Base-by-base conservation (phyloP, 2,888 invertebrate genomes). In the Heteromyza rotundicornis region DNA sequence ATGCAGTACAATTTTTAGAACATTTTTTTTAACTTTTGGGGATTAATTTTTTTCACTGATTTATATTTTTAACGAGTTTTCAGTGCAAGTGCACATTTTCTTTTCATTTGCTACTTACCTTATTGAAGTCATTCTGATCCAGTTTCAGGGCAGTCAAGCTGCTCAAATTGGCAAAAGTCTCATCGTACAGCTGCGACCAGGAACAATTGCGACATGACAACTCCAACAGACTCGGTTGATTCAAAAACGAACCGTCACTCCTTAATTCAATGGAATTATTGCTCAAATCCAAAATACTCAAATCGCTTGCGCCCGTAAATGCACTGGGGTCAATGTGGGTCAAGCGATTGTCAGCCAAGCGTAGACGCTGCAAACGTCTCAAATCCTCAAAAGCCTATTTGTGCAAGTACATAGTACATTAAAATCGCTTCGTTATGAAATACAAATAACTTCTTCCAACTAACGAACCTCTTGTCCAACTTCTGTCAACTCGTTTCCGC, bases 191-290 rank as follows among this genome's bases (percentile, higher is more conserved):
- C 52, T 77, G 68, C 0, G 73, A 74, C 70, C 85, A 77, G 58
- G 78, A 78, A 68, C 83, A 83, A 52, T 81, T 77, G 3, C 78
- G 78, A 60, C 85, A 75, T 51, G 76, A 74, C 10, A 85, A 71
- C 40, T 82, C 77, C 52, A 70, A 64, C 19, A 84, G 70, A 16
- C 70, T 68, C 16, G 80, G 78, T 50, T 80, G 78, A 71, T 78
- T 79, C 8, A 83, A 65, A 65, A 84, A 79, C 2, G 79, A 74
- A 1, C 73, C 71, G 32, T 76, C 75, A 22, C 67, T 65, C 2
- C 76, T 75, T 36, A 84, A 68, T 1, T 49, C 36, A 35, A 84
- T 78, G 27, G 79, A 74, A 63, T 83, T 84, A 57, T 84, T 78
- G 64, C 78, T 82, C 54, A 85, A 67, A 71, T 83, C 80, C 23